A percentile compares a stretch with the other conserved stretches of the same genome.
These are phyloP conservation scores for Phalacrocorax carbo DNA, from an alignment of 2,113 vertebrate species.

Conservation along the genomic window DNA sequence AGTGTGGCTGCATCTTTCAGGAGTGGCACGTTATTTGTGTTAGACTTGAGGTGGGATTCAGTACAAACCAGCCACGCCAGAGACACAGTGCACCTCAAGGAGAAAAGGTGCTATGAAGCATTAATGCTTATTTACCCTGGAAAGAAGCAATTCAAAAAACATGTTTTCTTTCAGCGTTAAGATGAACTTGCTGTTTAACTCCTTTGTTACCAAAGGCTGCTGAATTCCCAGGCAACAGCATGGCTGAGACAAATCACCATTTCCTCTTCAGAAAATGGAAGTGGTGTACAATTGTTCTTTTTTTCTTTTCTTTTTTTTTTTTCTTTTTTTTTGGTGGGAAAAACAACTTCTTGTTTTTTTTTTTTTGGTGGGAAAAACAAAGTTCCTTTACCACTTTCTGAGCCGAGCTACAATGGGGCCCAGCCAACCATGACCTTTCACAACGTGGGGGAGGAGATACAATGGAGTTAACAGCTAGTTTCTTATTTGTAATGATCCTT, in stretches of 20 bases:
- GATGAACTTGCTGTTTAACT: slow-evolving; percentile 3
- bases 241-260: not conserved
- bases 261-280: slow-evolving; percentile 49
- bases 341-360: not conserved
- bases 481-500: not conserved
- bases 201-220: not conserved
- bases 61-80: not conserved
- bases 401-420: not conserved
- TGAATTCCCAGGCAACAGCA: not conserved
- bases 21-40: not conserved
- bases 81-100: not conserved
- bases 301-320: not conserved
- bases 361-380: not conserved
- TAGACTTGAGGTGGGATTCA: not conserved
- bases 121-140: not conserved
- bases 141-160: not conserved
- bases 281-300: not conserved
- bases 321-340: not conserved
- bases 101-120: not conserved
- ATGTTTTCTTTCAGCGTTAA: not conserved
- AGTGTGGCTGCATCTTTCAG: not conserved
- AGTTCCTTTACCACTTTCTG: slow-evolving; percentile 27
- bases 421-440: not conserved
- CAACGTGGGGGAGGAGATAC: not conserved
- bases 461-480: not conserved